Evolutionary conservation across 2,797 vertebrate genomes (phyloP).

Genomic region (Poecilia wingei): DNA sequence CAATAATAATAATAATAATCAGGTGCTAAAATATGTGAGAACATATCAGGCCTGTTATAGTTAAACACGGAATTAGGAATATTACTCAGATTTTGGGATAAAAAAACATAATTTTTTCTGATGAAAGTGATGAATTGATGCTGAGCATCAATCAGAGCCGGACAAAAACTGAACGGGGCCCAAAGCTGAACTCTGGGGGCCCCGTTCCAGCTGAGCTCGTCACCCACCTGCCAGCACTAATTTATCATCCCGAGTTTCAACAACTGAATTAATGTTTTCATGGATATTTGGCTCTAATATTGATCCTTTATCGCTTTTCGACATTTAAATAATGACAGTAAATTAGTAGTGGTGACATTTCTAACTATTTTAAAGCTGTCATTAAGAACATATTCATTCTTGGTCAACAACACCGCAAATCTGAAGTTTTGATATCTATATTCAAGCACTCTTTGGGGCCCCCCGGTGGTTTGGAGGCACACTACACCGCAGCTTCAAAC

Average conservation of each 20-base stretch:
- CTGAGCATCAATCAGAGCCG: background rate
- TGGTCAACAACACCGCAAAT: background rate
- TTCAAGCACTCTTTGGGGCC: background rate
- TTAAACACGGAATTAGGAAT: background rate
- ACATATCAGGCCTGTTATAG: background rate
- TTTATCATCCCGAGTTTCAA: background rate
- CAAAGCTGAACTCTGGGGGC: background rate
- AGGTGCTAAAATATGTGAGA: constrained; percentile 7
- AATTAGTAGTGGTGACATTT: background rate
- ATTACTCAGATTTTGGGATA: background rate
- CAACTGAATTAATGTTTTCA: background rate
- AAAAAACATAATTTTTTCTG: background rate
- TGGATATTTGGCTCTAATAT: background rate
- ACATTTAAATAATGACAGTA: background rate
- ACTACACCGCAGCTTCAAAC: background rate
- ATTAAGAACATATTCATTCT: background rate
- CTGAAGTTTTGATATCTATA: background rate
- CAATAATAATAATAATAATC: constrained; percentile 12
- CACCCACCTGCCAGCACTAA: background rate
- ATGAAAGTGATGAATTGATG: background rate
- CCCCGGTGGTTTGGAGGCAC: background rate
- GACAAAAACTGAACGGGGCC: background rate
- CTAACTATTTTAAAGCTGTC: background rate
- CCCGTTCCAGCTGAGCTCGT: background rate
- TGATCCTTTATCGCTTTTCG: background rate